Conservation (phyloP, 1,140 invertebrate species). For the Panagrolaimus sp. region DNA sequence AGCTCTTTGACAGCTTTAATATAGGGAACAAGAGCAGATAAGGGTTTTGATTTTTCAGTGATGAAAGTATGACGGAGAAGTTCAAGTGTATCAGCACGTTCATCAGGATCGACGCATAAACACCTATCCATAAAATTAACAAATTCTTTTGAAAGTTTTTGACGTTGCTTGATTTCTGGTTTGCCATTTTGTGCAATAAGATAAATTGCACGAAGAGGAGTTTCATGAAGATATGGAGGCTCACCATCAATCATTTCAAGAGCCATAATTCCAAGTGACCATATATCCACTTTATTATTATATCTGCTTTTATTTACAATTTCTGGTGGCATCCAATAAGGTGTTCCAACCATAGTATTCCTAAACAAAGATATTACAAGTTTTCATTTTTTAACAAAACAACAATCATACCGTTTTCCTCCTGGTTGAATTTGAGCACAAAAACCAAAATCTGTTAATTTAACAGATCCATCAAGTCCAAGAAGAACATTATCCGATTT, state of each 20-base stretch:
- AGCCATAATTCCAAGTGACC: slow-evolving; percentile 56
- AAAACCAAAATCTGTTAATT: slow-evolving; percentile 55
- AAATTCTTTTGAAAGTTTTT: slow-evolving; percentile 51
- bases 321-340: slow-evolving; percentile 86
- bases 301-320: slow-evolving; percentile 62
- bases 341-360: slow-evolving; percentile 69
- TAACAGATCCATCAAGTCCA: slow-evolving; percentile 55
- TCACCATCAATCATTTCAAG: slow-evolving; percentile 60
- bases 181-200: slow-evolving; percentile 59
- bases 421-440: slow-evolving; percentile 59
- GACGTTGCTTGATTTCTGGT: slow-evolving; percentile 52
- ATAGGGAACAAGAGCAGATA: slow-evolving; percentile 51
- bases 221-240: slow-evolving; percentile 56
- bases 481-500: slow-evolving; percentile 58
- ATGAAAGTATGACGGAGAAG: slow-evolving; percentile 54
- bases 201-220: slow-evolving; percentile 57
- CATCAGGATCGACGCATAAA: slow-evolving; percentile 42
- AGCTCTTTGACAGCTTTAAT: slow-evolving; percentile 53
- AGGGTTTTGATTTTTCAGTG: slow-evolving; percentile 47
- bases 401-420: slow-evolving; percentile 32
- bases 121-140: slow-evolving; percentile 56
- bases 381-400: neutral
- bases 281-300: slow-evolving; percentile 59
- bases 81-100: slow-evolving; percentile 54
- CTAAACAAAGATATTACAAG: slow-evolving; percentile 7